A percentile compares a stretch with the other conserved stretches of the same genome.
These are phyloP conservation scores for Pristionchus fissidentatus DNA, from an alignment of 2,888 invertebrate species.

Conservation along the genomic window DNA sequence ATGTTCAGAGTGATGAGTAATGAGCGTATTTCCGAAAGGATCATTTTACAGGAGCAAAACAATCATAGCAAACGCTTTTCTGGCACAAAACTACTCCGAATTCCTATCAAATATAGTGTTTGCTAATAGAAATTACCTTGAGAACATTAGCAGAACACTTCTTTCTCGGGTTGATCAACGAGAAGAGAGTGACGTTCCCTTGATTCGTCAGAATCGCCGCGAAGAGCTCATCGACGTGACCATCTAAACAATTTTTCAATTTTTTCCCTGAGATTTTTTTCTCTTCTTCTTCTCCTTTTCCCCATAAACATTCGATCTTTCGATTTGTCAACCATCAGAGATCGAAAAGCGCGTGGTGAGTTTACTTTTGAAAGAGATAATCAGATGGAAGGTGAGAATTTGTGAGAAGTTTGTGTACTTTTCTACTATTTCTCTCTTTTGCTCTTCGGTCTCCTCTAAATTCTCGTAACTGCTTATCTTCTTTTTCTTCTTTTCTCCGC, in stretches of 20 bases:
- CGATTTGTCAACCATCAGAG: background rate
- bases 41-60: no score
- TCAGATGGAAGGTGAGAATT: background rate
- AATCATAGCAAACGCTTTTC: no score
- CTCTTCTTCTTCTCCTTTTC: background rate
- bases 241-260: slow-evolving; percentile 22
- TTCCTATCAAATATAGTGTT: no score
- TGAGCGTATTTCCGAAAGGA: no score
- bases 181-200: slow-evolving; percentile 46
- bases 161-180: slow-evolving; percentile 44
- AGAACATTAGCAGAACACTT: slow-evolving; percentile 42
- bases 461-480: slow-evolving; percentile 29
- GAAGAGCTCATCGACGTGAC: slow-evolving; percentile 45
- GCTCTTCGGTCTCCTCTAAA: background rate
- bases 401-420: slow-evolving; percentile 22
- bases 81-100: background rate
- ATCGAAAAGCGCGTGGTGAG: background rate
- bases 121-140: slow-evolving; percentile 34
- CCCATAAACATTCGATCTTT: background rate
- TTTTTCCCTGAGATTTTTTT: background rate
- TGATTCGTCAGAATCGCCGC: slow-evolving; percentile 46
- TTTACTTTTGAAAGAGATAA: background rate
- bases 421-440: slow-evolving; percentile 14
- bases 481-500: background rate
- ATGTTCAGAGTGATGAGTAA: no score